phyloP scores from a whole-genome alignment of 2,797 vertebrate species.

The Argya squamiceps region DNA sequence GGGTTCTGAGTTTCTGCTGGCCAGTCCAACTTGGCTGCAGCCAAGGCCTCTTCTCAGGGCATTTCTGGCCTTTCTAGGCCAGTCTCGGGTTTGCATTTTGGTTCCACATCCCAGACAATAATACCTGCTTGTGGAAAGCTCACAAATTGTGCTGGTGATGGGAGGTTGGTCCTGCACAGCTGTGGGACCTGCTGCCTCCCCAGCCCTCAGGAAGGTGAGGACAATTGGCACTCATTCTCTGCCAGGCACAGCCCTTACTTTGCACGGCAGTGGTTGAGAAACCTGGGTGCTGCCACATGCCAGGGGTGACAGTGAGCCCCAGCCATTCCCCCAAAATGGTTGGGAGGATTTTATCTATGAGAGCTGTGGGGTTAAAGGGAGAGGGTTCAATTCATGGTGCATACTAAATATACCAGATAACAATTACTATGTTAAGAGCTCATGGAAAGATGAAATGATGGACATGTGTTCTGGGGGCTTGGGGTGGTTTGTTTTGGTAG shows the following conservation, averaged over 20 bases:
- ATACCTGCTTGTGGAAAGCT: background rate
- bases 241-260: background rate
- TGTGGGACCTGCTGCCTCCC: accelerated
- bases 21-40: background rate
- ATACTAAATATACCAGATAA: background rate
- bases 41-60: background rate
- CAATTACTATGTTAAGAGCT: background rate
- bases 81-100: background rate
- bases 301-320: background rate
- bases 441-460: background rate
- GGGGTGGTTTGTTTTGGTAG: background rate
- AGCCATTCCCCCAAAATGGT: background rate
- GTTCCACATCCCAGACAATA: background rate
- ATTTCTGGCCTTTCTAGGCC: background rate
- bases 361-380: background rate
- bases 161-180: background rate
- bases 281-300: accelerated
- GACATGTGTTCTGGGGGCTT: accelerated
- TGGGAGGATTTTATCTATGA: accelerated
- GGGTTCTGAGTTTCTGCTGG: background rate
- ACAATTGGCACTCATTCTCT: accelerated
- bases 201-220: background rate
- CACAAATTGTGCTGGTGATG: background rate
- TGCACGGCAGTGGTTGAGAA: background rate
- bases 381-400: background rate